Conservation (phyloP, 2,797 vertebrate genomes). For the Ctenopoma multispine region DNA sequence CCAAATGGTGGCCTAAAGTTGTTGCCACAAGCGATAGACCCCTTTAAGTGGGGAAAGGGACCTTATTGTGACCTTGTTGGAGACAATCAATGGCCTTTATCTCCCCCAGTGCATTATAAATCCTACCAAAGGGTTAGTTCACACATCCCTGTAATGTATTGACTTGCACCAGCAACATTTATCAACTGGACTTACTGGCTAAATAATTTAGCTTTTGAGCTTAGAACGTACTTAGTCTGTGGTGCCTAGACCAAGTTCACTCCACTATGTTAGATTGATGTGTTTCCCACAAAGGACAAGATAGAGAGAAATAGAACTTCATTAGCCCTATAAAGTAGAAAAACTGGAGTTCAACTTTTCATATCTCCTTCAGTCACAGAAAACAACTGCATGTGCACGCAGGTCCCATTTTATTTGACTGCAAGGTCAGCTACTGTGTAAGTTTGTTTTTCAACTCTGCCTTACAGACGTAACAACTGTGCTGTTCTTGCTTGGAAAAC, state of each 20-base stretch:
- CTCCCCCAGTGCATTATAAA: constrained; percentile 85
- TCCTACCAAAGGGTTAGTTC: constrained; percentile 79
- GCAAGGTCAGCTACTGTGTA: constrained; percentile 53
- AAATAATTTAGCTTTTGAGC: constrained; percentile 87
- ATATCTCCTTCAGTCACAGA: constrained; percentile 23
- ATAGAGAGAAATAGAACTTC: constrained; percentile 59
- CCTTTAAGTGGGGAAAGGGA: constrained; percentile 71
- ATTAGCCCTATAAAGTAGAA: constrained; percentile 47
- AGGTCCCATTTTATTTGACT: constrained; percentile 35
- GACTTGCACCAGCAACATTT: constrained; percentile 82
- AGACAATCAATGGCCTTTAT: constrained; percentile 87
- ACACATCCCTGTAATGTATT: constrained; percentile 85
- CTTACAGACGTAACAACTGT: constrained; percentile 35
- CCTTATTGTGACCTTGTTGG: constrained; percentile 84
- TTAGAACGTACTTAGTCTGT: constrained; percentile 77
- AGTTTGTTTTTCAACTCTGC: constrained; percentile 35
- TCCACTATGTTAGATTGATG: constrained; percentile 71
- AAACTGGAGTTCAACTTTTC: constrained; percentile 45
- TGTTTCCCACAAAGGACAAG: constrained; percentile 51
- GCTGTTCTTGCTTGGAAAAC: constrained; percentile 44
- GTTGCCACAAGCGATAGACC: constrained; percentile 74
- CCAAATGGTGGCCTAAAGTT: constrained; percentile 73
- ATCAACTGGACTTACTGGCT: constrained; percentile 84
- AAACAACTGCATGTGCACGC: constrained; percentile 22
- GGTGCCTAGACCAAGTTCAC: constrained; percentile 72